Evolutionary conservation across 2,113 vertebrate species (phyloP).

Genomic region (Phainopepla nitens): DNA sequence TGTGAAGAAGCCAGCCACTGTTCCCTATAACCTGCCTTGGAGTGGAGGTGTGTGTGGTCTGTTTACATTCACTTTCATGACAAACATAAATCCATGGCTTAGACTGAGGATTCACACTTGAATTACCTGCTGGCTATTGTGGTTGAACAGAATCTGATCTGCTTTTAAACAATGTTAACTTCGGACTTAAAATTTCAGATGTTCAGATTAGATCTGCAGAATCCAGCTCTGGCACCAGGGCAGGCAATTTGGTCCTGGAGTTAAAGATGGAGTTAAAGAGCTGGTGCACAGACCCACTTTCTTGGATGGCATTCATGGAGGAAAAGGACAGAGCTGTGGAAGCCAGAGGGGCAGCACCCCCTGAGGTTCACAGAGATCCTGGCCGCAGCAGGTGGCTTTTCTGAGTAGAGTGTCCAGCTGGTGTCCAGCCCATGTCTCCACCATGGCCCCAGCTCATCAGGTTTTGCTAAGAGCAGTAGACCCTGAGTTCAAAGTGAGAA

Average conservation of each 20-base stretch:
- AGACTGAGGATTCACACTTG: neutral
- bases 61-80: neutral
- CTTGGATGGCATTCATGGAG: neutral
- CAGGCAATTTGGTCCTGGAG: neutral
- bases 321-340: neutral
- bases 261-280: neutral
- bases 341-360: neutral
- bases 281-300: neutral
- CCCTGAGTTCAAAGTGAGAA: neutral
- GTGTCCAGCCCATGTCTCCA: neutral
- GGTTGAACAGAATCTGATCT: neutral
- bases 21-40: neutral
- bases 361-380: neutral
- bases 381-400: neutral
- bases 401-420: accelerated
- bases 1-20: neutral
- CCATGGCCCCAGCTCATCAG: neutral
- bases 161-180: neutral
- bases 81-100: neutral
- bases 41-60: too few species aligned
- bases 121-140: neutral
- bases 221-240: neutral
- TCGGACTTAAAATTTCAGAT: neutral
- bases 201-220: neutral
- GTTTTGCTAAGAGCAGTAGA: neutral